Base-by-base conservation (phyloP, 2,888 invertebrate genomes). In the Atrina japonica region DNA sequence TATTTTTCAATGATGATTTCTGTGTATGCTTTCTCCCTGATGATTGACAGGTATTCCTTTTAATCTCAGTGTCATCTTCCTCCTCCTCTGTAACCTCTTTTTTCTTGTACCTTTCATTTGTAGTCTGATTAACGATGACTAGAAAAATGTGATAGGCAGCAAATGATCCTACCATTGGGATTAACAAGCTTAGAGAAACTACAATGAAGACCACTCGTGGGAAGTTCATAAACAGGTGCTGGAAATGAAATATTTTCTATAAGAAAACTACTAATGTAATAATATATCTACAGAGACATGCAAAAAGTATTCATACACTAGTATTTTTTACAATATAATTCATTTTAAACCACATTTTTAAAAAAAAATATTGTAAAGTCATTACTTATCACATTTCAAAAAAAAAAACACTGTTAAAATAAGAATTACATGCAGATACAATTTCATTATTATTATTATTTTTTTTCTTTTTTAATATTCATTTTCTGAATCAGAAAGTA, bases 141-240 rank as follows among this genome's bases (percentile, higher is more conserved):
- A 89, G 82, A 75, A 83, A 87, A 27, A 85, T 9, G 61, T 89
- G 89, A 66, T 89, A 89, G 27, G 66, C 47, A 0, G 83, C 76
- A 68, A 89, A 89, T 18, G 82, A 70, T 18, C 77, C 76, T 25
- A 89, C 76, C 7, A 87, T 65, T 21, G 86, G 60, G 2, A 81
- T 77, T 21, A 88, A 65, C 27, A 86, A 79, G 2, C 75, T 53
- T n/a, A 88, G 75, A 3, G 85, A 79, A 0, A 83, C 76, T 11
- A 81, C 78, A 35, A 89, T 81, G 68, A 89, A 86, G 55, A 89
- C 83, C 55, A 88, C 73, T 5, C 88, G 76, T 3, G 90, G 89
- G 27, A 85, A 84, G 63, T 83, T 76, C 83, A 87, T 82, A 68
- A 88, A 88, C 56, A 89, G 75, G 73, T 88, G 87, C 89, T 90